Percentiles rank a stretch among this genome's conserved stretches.
These are phyloP conservation scores for Zaprionus obscuricornis DNA, from an alignment of 2,888 invertebrate species.

Conservation along the genomic window DNA sequence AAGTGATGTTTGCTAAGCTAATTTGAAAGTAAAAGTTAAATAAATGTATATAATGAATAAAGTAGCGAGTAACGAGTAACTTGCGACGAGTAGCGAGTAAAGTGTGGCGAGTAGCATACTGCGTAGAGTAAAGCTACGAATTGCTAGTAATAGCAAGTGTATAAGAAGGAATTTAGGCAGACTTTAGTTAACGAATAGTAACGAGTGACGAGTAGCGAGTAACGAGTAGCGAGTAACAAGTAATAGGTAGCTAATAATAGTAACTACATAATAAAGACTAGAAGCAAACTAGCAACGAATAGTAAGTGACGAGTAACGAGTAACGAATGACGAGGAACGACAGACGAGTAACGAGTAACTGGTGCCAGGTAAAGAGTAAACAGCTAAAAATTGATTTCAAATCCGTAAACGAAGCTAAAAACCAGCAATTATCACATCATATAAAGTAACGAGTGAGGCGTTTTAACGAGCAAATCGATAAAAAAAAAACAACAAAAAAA, in stretches of 20 bases:
- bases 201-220: not conserved
- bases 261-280: conserved; percentile 11
- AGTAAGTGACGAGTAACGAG: not conserved
- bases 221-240: conserved; percentile 3
- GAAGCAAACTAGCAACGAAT: conserved; percentile 17
- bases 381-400: not conserved
- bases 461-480: too few species aligned
- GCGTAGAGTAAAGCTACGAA: too few species aligned
- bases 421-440: too few species aligned
- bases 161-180: too few species aligned
- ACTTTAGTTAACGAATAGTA: too few species aligned
- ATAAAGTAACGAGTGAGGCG: not conserved
- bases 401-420: too few species aligned
- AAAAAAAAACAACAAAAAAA: too few species aligned
- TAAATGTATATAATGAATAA: not conserved
- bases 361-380: not conserved
- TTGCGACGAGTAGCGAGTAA: not conserved
- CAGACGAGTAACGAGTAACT: conserved; percentile 22
- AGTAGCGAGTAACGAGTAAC: conserved; percentile 5
- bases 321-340: too few species aligned
- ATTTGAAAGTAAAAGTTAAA: not conserved
- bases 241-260: conserved; percentile 5
- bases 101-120: not conserved
- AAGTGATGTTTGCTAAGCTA: not conserved
- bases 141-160: not conserved